phyloP scores from a whole-genome alignment of 2,888 invertebrate species.

The Meghimatium bilineatum region DNA sequence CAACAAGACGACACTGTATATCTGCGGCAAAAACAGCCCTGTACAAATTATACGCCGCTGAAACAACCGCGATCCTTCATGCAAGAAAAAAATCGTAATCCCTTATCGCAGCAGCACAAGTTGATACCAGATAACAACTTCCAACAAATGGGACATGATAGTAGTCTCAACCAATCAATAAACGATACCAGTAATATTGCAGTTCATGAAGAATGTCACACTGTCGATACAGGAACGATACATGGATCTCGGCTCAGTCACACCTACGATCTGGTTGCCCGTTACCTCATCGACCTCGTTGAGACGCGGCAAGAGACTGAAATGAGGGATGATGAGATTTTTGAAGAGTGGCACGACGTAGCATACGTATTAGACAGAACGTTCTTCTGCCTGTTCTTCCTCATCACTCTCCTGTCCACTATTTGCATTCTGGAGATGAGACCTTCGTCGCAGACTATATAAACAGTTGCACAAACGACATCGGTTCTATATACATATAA shows the following conservation, averaged over 20 bases:
- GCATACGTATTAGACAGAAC: slow-evolving; percentile 68
- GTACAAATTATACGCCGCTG: background rate
- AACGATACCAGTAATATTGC: background rate
- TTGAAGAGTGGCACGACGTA: slow-evolving; percentile 68
- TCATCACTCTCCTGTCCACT: slow-evolving; percentile 63
- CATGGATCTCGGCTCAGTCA: background rate
- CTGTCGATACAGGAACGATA: background rate
- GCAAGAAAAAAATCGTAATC: too few species aligned
- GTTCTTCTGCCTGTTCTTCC: slow-evolving; percentile 65
- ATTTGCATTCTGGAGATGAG: slow-evolving; percentile 64
- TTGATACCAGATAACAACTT: background rate
- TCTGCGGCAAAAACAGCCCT: background rate
- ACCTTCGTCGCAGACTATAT: slow-evolving; percentile 50
- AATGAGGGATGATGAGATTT: slow-evolving; percentile 60
- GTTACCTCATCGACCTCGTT: slow-evolving; percentile 61
- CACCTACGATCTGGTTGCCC: slow-evolving; percentile 53
- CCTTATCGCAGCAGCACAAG: background rate
- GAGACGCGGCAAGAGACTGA: slow-evolving; percentile 62
- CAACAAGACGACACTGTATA: background rate
- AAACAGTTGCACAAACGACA: too few species aligned
- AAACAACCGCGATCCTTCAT: background rate
- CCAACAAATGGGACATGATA: background rate
- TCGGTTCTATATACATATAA: background rate
- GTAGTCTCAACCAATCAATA: background rate
- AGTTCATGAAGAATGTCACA: background rate